Evolutionary conservation across 2,888 invertebrate species (phyloP), one percentile per base, ranked within the genome.

Genomic region (Tanypteryx hageni): DNA sequence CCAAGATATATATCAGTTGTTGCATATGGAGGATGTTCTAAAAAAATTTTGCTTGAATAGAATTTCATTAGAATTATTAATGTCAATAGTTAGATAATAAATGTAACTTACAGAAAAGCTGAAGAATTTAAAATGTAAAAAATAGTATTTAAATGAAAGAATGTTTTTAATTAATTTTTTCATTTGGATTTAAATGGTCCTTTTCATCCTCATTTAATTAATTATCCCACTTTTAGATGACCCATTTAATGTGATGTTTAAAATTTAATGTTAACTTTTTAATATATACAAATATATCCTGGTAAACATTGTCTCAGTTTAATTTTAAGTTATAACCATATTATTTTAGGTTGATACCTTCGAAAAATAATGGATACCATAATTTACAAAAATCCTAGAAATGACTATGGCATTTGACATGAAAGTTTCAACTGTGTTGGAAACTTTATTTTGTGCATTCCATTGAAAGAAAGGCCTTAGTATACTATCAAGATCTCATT

Each of bases 401-500:
- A 89, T 64, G 61, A 44, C 64, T 56, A 64, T 61, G 61, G 44
- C n/a, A n/a, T 56, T 44, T 89, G 13, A 44, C 44, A 44, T n/a
- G 16, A 64, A 44, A 89, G 31, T 64, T 27, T 89, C 13, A 61
- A 64, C 16, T 64, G 27, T 61, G 31, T 59, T 89, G 44, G 13
- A 44, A 61, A 44, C 89, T 64, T 61, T 64, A 68, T 27, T 61
- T 61, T 89, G 89, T 68, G 89, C 89, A 89, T 89, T 89, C 89
- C 89, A 89, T 61, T 64, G 22, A 64, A 44, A 89, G 89, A 89
- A 89, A n/a, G 64, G 64, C 89, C 89, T 64, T 89, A 27, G 61
- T 89, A 61, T 64, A 89, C 61, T 18, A 68, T 64, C 44, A 64
- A 64, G 89, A 89, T 89, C 89, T 89, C 89, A 89, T 89, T 89